phyloP scores from a whole-genome alignment of 2,113 vertebrate genomes.

The Panthera tigris region DNA sequence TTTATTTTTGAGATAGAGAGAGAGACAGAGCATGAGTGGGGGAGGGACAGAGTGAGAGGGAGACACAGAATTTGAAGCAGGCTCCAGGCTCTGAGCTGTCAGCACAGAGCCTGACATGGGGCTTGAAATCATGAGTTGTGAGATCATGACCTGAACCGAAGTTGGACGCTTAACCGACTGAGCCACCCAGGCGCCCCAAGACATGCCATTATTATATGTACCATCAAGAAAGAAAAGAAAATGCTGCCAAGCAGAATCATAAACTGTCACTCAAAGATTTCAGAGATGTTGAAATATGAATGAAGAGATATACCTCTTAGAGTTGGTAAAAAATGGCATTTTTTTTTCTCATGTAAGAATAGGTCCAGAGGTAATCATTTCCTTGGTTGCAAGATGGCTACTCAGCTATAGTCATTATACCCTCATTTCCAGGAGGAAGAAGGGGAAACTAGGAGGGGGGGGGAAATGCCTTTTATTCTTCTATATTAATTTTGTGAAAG shows the following conservation, averaged over 20 bases:
- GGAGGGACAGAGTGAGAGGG: too few relatives aligned
- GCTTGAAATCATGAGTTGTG: too few relatives aligned
- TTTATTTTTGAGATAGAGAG: too few relatives aligned
- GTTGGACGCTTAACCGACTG: too few relatives aligned
- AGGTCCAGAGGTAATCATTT: not conserved
- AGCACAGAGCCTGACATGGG: too few relatives aligned
- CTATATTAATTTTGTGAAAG: slow-evolving; percentile 44
- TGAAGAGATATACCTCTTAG: not conserved
- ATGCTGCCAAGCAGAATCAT: slow-evolving; percentile 17
- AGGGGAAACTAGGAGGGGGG: not conserved
- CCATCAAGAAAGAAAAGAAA: slow-evolving; percentile 29
- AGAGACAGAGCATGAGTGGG: too few relatives aligned
- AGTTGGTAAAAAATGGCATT: slow-evolving; percentile 19
- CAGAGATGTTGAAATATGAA: slow-evolving; percentile 16
- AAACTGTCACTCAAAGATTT: slow-evolving; percentile 36
- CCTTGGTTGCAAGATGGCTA: slow-evolving; percentile 27
- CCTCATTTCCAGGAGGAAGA: slow-evolving; percentile 34
- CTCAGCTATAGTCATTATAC: slow-evolving; percentile 28
- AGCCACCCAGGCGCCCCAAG: not conserved
- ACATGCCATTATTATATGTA: slow-evolving; percentile 14
- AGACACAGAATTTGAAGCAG: too few relatives aligned
- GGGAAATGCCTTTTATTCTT: not conserved
- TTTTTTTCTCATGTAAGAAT: slow-evolving; percentile 18
- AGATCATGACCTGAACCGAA: too few relatives aligned
- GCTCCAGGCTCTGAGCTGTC: too few relatives aligned